Percentiles rank a stretch among this genome's conserved stretches.
Evolutionary conservation across 2,113 vertebrate genomes (phyloP).

Genomic region (Brachyhypopomus occidentalis): DNA sequence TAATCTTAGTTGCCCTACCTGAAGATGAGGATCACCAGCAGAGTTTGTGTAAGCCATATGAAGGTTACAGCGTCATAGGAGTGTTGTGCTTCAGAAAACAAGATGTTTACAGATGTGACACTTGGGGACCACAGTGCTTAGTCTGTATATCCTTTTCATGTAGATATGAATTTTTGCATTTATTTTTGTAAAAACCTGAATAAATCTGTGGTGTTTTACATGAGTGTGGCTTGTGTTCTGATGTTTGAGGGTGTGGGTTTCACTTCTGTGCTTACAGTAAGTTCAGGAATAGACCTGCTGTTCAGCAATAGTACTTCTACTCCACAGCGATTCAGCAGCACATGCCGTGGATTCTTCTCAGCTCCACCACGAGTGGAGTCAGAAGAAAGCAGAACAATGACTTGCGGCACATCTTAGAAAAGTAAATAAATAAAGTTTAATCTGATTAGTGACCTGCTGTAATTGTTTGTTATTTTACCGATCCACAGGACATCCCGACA

Average conservation of each 20-base stretch:
- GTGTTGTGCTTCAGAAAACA: neutral
- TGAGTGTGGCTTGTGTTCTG: neutral
- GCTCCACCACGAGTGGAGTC: too few relatives aligned
- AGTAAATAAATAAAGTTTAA: too few relatives aligned
- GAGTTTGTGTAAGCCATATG: neutral
- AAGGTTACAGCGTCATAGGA: neutral
- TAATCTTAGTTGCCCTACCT: neutral
- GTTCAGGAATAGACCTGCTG: too few relatives aligned
- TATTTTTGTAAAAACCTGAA: conserved; percentile 40
- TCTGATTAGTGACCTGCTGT: too few relatives aligned
- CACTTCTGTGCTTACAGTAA: neutral
- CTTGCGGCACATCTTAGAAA: too few relatives aligned
- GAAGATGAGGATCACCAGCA: neutral
- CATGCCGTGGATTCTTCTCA: too few relatives aligned
- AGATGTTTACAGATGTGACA: neutral
- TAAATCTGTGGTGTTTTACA: conserved; percentile 21
- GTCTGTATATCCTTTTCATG: neutral
- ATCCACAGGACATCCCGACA: neutral
- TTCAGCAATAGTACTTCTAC: too few relatives aligned
- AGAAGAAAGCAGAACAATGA: too few relatives aligned
- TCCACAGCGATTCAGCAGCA: too few relatives aligned
- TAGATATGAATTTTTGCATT: neutral
- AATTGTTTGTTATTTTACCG: too few relatives aligned
- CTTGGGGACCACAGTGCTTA: neutral
- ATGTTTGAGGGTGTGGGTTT: neutral